Evolutionary conservation across 2,888 invertebrate species (phyloP).

Genomic region (Coleophora deauratella): DNA sequence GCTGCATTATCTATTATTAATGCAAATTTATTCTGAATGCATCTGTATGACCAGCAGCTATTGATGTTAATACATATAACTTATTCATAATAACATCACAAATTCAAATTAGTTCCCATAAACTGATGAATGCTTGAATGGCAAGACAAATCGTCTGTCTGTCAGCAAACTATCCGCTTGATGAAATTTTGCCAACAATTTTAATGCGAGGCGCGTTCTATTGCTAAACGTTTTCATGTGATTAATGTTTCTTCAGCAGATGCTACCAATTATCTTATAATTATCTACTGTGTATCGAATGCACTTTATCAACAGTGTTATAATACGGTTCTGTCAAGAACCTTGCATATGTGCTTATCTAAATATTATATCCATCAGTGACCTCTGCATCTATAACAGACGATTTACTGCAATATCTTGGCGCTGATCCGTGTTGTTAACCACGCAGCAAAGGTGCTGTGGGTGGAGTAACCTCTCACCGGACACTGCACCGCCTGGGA

Average conservation of each 20-base stretch:
- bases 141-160: slow-evolving; percentile 58
- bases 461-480: too few species aligned
- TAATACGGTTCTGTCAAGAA: too few species aligned
- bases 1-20: neutral
- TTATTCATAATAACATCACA: slow-evolving; percentile 35
- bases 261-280: too few species aligned
- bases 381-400: too few species aligned
- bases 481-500: too few species aligned
- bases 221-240: slow-evolving; percentile 18
- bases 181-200: slow-evolving; percentile 48
- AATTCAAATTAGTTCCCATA: slow-evolving; percentile 53
- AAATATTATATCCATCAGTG: too few species aligned
- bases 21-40: neutral
- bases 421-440: too few species aligned
- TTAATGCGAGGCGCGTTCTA: slow-evolving; percentile 44
- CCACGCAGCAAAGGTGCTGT: too few species aligned
- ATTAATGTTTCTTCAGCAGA: slow-evolving; percentile 4
- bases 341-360: too few species aligned
- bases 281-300: too few species aligned
- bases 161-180: slow-evolving; percentile 35
- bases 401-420: too few species aligned
- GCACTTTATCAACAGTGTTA: too few species aligned
- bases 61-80: slow-evolving; percentile 14
- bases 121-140: slow-evolving; percentile 41
- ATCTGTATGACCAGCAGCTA: slow-evolving; percentile 27